A percentile compares a stretch with the other conserved stretches of the same genome.
phyloP scores from a whole-genome alignment of 2,888 invertebrate species.

The Craniophora ligustri region DNA sequence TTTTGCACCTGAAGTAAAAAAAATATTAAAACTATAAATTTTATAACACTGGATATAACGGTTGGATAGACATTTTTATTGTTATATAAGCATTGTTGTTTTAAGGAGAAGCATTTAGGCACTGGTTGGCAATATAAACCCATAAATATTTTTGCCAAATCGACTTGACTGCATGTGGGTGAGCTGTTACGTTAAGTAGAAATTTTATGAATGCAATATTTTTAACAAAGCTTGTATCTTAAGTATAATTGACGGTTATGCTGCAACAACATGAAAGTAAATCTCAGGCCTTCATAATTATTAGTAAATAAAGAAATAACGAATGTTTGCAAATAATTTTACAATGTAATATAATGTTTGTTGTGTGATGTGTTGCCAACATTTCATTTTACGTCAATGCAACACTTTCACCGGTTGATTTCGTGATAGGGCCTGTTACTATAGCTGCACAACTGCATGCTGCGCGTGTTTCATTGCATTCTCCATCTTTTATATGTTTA shows the following conservation, averaged over 20 bases:
- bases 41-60: too few species aligned
- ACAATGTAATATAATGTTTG: not conserved
- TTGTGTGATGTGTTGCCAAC: conserved; percentile 5
- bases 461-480: conserved; percentile 5
- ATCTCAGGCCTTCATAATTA: conserved; percentile 8
- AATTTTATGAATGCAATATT: not conserved
- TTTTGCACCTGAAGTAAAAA: conserved; percentile 12
- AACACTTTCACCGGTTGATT: conserved; percentile 3
- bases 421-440: conserved; percentile 5
- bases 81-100: conserved; percentile 10
- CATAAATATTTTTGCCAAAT: conserved; percentile 19
- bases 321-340: not conserved
- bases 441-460: conserved; percentile 2
- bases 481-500: conserved; percentile 1
- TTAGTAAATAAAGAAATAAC: not conserved
- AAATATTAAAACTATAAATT: conserved; percentile 9
- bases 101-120: conserved; percentile 5
- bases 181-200: conserved; percentile 13
- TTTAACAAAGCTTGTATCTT: not conserved
- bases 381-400: conserved; percentile 13
- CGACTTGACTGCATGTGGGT: not conserved
- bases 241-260: not conserved
- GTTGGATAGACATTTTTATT: conserved; percentile 10
- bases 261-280: conserved; percentile 17
- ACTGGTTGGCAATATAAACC: conserved; percentile 11